Evolutionary conservation across 2,113 vertebrate genomes (phyloP).

Genomic region (Rhagologus leucostigma): DNA sequence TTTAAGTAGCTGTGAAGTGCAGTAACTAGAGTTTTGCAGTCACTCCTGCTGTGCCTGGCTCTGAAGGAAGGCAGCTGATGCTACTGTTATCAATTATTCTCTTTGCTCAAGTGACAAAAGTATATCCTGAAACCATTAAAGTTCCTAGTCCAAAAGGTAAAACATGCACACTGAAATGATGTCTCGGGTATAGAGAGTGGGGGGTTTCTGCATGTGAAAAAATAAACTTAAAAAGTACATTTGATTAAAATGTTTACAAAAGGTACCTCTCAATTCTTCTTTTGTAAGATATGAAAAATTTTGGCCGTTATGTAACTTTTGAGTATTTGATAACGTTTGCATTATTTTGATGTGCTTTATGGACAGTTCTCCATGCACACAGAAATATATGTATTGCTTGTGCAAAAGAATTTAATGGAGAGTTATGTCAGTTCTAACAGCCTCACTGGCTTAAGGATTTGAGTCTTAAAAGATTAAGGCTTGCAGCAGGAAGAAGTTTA

Average conservation of each 20-base stretch:
- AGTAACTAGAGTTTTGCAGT: background rate
- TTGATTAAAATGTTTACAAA: background rate
- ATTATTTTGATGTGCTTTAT: background rate
- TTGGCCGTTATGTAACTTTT: background rate
- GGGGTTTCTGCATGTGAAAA: background rate
- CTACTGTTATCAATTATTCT: background rate
- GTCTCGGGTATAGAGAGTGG: background rate
- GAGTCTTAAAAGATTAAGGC: background rate
- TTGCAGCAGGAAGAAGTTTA: background rate
- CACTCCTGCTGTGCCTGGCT: background rate
- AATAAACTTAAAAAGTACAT: background rate
- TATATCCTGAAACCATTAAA: background rate
- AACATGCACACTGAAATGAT: background rate
- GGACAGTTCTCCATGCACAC: background rate
- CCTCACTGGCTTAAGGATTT: background rate
- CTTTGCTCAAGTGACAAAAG: conserved; percentile 8
- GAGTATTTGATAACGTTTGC: background rate
- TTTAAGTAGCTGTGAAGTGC: background rate
- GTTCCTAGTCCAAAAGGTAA: background rate
- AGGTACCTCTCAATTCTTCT: background rate
- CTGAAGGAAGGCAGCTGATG: background rate
- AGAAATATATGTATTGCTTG: background rate
- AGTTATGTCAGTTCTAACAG: background rate
- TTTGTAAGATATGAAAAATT: background rate
- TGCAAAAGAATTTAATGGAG: background rate